A percentile compares a stretch with the other conserved stretches of the same genome.
phyloP scores from a whole-genome alignment of 2,113 vertebrate species.

The Cavia aperea region DNA sequence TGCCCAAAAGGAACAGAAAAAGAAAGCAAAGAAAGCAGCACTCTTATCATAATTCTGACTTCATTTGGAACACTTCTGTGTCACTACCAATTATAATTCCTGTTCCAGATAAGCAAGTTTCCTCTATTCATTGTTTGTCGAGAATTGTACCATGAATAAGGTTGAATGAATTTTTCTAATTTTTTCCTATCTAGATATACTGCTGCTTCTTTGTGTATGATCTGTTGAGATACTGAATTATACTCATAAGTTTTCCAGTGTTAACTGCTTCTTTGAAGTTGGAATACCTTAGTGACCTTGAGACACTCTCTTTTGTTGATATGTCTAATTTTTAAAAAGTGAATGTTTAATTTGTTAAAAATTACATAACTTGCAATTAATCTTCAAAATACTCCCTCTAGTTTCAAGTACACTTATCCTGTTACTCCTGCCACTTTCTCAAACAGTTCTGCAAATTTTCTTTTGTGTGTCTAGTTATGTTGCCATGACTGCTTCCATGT shows the following conservation, averaged over 20 bases:
- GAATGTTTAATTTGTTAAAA: neutral
- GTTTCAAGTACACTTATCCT: neutral
- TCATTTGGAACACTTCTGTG: constrained; percentile 4
- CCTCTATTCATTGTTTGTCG: constrained; percentile 39
- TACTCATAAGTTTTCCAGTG: neutral
- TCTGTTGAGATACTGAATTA: constrained; percentile 28
- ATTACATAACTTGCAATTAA: neutral
- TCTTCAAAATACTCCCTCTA: neutral
- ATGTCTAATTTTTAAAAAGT: neutral
- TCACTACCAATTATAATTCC: constrained; percentile 34
- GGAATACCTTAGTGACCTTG: neutral
- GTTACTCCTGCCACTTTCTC: neutral
- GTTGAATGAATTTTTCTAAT: constrained; percentile 19
- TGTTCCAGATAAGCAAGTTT: constrained; percentile 39
- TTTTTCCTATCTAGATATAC: neutral
- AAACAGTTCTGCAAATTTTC: neutral
- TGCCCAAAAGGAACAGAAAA: neutral
- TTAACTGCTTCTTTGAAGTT: neutral
- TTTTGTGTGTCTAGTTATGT: too few species aligned
- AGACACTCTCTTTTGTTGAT: neutral
- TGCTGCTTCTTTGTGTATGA: neutral
- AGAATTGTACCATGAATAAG: neutral
- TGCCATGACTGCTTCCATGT: neutral
- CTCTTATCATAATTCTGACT: constrained; percentile 25
- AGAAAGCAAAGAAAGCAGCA: neutral